phyloP scores from a whole-genome alignment of 2,888 invertebrate genomes.

The Blera fallax region DNA sequence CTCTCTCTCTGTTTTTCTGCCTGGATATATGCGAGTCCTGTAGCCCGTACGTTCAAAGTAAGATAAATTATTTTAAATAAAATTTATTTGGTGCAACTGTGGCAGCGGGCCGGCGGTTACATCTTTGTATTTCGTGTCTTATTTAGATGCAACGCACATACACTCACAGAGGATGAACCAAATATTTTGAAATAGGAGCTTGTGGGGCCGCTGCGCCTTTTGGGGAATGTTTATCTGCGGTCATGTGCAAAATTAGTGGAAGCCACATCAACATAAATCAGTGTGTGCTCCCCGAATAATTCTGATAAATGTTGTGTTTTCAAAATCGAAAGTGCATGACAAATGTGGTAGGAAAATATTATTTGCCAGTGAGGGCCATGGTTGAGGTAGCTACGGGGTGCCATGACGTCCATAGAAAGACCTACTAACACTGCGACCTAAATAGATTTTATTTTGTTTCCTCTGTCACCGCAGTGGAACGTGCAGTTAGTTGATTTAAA shows the following conservation, averaged over 20 bases:
- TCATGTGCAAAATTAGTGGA: slow-evolving; percentile 65
- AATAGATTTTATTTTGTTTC: no score
- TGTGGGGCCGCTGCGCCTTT: slow-evolving; percentile 2
- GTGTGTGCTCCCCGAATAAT: slow-evolving; percentile 28
- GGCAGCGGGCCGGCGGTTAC: slow-evolving; percentile 34
- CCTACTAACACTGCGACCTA: neutral
- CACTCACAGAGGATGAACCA: neutral
- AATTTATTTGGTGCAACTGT: slow-evolving; percentile 27
- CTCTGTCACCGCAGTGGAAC: no score
- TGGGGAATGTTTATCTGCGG: slow-evolving; percentile 60
- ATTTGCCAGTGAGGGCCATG: neutral
- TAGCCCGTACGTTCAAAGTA: slow-evolving; percentile 29
- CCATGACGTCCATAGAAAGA: neutral
- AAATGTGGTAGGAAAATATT: slow-evolving; percentile 9
- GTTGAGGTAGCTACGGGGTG: neutral
- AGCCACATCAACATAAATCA: slow-evolving; percentile 66
- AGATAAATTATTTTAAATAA: slow-evolving; percentile 63
- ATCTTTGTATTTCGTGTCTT: slow-evolving; percentile 46
- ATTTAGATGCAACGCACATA: slow-evolving; percentile 6
- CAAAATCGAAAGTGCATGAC: slow-evolving; percentile 53
- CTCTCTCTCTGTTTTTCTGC: neutral
- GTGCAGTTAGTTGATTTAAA: no score
- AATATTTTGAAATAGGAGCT: slow-evolving; percentile 37
- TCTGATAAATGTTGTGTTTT: slow-evolving; percentile 61
- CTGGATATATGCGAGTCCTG: neutral